These are phyloP conservation scores for Halictus ligatus DNA, from an alignment of 2,888 invertebrate genomes.

Conservation along the genomic window DNA sequence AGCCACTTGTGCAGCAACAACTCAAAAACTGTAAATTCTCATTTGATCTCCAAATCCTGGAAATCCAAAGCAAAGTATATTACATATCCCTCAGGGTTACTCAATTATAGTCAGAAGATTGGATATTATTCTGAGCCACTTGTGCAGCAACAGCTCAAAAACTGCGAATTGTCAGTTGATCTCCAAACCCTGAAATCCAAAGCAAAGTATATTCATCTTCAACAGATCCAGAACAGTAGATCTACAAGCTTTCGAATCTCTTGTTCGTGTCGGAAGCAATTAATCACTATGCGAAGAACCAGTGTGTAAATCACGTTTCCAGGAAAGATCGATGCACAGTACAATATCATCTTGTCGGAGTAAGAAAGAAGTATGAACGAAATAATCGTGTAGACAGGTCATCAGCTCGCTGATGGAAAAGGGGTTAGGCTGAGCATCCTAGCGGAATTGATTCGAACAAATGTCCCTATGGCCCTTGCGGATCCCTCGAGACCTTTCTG, in stretches of 20 bases:
- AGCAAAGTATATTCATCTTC: no score
- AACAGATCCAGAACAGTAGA: no score
- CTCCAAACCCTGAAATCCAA: no score
- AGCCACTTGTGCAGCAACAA: no score
- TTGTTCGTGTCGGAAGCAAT: background rate
- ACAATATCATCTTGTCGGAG: background rate
- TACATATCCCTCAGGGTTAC: no score
- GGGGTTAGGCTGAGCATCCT: slow-evolving; percentile 67
- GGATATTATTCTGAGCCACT: no score
- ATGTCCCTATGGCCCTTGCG: slow-evolving; percentile 54
- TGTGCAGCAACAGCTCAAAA: no score
- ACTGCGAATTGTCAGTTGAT: no score
- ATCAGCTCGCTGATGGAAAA: slow-evolving; percentile 45
- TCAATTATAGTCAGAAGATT: no score
- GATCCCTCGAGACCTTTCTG: slow-evolving; percentile 52
- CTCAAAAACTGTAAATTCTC: no score
- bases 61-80: no score
- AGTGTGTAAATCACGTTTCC: background rate
- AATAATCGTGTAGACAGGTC: slow-evolving; percentile 56
- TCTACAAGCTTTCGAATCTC: background rate
- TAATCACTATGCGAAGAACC: background rate
- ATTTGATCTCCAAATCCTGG: no score
- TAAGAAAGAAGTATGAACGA: background rate
- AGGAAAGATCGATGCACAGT: background rate
- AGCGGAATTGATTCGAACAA: slow-evolving; percentile 77